Percentiles rank a stretch among this genome's conserved stretches.
phyloP scores from a whole-genome alignment of 2,888 invertebrate genomes.

The Acrobasis repandana region DNA sequence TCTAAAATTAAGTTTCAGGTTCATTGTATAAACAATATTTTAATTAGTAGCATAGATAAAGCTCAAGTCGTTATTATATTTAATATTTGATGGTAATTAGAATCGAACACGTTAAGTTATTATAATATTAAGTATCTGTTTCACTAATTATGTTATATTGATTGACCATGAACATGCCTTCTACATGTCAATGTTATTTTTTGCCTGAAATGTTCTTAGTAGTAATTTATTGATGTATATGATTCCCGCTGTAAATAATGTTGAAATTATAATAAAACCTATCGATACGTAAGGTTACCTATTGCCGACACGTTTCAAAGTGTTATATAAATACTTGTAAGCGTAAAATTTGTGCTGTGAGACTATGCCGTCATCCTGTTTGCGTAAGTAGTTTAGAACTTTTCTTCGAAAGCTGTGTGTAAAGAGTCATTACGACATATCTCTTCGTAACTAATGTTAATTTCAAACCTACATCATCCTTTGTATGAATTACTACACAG shows the following conservation, averaged over 20 bases:
- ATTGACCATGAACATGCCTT: conserved; percentile 75
- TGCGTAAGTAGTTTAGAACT: conserved; percentile 42
- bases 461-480: too few species aligned
- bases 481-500: too few species aligned
- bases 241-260: conserved; percentile 53
- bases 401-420: conserved; percentile 30
- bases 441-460: not conserved
- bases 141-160: conserved; percentile 36
- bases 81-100: conserved; percentile 47
- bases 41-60: conserved; percentile 61
- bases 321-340: conserved; percentile 18
- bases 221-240: conserved; percentile 39
- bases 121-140: conserved; percentile 38
- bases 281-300: conserved; percentile 53
- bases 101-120: conserved; percentile 42
- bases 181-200: conserved; percentile 54
- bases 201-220: conserved; percentile 52
- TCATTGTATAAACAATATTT: conserved; percentile 44
- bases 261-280: conserved; percentile 46
- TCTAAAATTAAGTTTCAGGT: conserved; percentile 35
- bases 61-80: conserved; percentile 69
- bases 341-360: conserved; percentile 57
- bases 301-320: conserved; percentile 34
- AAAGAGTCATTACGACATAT: conserved; percentile 18
- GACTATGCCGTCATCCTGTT: conserved; percentile 52